Conservation (phyloP, 2,113 vertebrate genomes). For the Lepisosteus osseus region DNA sequence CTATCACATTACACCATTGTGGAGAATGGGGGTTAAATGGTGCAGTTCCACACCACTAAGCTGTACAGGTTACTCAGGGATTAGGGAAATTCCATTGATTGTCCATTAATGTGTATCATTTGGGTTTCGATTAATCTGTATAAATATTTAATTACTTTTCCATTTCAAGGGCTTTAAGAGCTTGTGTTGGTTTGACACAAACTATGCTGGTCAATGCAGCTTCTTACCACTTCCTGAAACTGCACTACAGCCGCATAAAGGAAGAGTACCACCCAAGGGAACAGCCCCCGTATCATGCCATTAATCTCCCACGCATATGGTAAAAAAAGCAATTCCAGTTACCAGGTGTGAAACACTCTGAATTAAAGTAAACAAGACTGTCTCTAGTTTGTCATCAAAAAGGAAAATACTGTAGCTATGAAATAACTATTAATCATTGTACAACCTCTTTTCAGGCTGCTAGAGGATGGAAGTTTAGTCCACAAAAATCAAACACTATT, state of each 20-base stretch:
- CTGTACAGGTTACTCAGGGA: not conserved
- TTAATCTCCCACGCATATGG: slow-evolving; percentile 18
- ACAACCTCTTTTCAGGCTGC: not conserved
- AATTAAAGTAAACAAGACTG: not conserved
- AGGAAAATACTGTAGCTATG: not conserved
- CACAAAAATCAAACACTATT: not conserved
- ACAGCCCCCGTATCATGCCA: not conserved
- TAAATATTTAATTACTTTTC: slow-evolving; percentile 56
- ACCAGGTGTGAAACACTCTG: not conserved
- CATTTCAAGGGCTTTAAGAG: slow-evolving; percentile 47
- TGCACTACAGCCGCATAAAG: not conserved
- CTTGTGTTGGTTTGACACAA: slow-evolving; percentile 21
- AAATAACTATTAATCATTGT: not conserved
- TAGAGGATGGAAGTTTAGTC: too few species aligned
- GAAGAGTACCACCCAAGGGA: not conserved
- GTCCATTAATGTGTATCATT: slow-evolving; percentile 51
- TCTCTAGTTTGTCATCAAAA: not conserved
- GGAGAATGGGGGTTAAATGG: not conserved
- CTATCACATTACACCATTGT: not conserved
- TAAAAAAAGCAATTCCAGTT: slow-evolving; percentile 20
- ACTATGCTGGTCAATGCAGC: slow-evolving; percentile 29
- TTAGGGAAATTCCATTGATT: slow-evolving; percentile 37
- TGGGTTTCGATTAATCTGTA: slow-evolving; percentile 41
- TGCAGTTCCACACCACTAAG: not conserved
- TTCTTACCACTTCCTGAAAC: slow-evolving; percentile 19